Evolutionary conservation across 2,888 invertebrate genomes (phyloP).

Genomic region (Melieria crassipennis): DNA sequence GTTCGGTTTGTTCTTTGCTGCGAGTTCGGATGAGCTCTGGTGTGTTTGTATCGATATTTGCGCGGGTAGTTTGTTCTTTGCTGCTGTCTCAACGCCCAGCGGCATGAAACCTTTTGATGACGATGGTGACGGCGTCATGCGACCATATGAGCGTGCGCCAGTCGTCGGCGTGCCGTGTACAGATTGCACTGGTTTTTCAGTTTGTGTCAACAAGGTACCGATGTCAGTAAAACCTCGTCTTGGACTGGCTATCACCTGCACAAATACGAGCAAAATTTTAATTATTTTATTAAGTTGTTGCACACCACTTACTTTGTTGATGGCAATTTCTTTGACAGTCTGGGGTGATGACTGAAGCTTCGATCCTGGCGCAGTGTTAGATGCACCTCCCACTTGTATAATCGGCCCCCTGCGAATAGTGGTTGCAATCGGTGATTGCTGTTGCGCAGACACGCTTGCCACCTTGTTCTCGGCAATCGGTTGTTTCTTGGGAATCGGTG

Average conservation of each 20-base stretch:
- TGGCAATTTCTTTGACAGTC: slow-evolving; percentile 58
- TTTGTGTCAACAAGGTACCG: slow-evolving; percentile 45
- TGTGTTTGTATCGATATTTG: slow-evolving; percentile 66
- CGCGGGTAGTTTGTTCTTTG: slow-evolving; percentile 60
- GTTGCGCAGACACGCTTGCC: slow-evolving; percentile 2
- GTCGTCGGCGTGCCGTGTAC: slow-evolving; percentile 32
- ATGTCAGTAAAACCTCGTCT: slow-evolving; percentile 51
- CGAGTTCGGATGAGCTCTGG: slow-evolving; percentile 59
- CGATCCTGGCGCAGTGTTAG: slow-evolving; percentile 4
- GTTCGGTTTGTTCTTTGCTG: slow-evolving; percentile 45
- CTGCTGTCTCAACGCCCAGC: slow-evolving; percentile 56
- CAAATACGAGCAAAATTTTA: background rate
- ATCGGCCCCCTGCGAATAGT: slow-evolving; percentile 48
- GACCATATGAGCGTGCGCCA: slow-evolving; percentile 58
- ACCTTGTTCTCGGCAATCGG: background rate
- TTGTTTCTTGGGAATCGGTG: slow-evolving; percentile 40
- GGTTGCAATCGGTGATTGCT: slow-evolving; percentile 23
- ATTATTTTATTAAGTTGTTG: background rate
- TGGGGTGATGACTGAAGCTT: slow-evolving; percentile 42
- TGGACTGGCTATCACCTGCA: slow-evolving; percentile 48
- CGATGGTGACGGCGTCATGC: slow-evolving; percentile 54
- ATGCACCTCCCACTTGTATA: slow-evolving; percentile 44
- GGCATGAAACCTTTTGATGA: slow-evolving; percentile 62
- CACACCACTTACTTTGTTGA: slow-evolving; percentile 51
- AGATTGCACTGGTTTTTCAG: slow-evolving; percentile 33